Evolutionary conservation across 2,113 vertebrate species (phyloP).

Genomic region (Zapornia atra): DNA sequence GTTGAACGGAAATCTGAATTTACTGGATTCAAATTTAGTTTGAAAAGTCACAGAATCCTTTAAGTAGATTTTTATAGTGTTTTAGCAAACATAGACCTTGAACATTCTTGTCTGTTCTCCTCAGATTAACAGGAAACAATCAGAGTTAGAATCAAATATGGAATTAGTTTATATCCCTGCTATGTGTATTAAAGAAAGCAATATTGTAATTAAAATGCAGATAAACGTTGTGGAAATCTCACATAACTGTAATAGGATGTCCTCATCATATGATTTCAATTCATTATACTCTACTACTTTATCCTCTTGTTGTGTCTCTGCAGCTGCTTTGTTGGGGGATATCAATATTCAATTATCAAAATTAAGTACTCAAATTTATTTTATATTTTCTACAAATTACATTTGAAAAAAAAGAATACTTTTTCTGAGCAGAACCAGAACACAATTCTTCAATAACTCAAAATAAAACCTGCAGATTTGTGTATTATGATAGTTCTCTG

Average conservation of each 20-base stretch:
- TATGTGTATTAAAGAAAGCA: constrained; percentile 69
- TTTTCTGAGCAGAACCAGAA: background rate
- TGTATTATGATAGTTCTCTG: background rate
- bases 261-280: constrained; percentile 38
- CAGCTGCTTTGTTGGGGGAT: constrained; percentile 45
- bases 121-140: constrained; percentile 66
- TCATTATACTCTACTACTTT: constrained; percentile 62
- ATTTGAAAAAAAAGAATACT: background rate
- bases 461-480: background rate
- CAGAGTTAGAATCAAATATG: constrained; percentile 52
- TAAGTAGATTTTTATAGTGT: background rate
- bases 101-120: constrained; percentile 39
- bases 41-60: background rate
- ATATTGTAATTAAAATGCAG: constrained; percentile 70
- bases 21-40: background rate
- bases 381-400: constrained; percentile 10
- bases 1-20: background rate
- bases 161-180: constrained; percentile 70
- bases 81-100: constrained; percentile 11
- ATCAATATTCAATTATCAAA: constrained; percentile 51
- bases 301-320: constrained; percentile 39
- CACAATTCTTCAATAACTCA: background rate
- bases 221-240: constrained; percentile 44
- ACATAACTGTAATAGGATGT: constrained; percentile 43
- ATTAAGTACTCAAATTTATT: constrained; percentile 32